These are phyloP conservation scores for Delphinapterus leucas DNA, from an alignment of 2,113 vertebrate genomes.

Conservation along the genomic window DNA sequence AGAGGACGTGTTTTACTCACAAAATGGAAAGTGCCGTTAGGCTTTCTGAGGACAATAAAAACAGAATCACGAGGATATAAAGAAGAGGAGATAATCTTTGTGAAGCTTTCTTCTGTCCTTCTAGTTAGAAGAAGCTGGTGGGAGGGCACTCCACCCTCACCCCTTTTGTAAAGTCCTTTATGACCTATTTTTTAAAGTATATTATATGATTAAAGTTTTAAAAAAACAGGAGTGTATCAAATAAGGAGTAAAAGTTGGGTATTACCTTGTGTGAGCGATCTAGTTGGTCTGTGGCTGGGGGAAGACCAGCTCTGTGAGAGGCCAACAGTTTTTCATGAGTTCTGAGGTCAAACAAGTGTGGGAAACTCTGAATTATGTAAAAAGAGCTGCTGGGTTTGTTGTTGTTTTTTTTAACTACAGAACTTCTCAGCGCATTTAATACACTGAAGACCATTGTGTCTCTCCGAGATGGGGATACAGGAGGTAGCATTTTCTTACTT, in stretches of 20 bases:
- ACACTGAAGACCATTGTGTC: neutral
- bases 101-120: neutral
- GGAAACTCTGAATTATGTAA: neutral
- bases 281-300: neutral
- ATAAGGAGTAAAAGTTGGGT: neutral
- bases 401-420: neutral
- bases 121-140: neutral
- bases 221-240: neutral
- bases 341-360: neutral
- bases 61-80: neutral
- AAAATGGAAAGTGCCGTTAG: conserved; percentile 1
- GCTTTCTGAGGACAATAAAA: conserved; percentile 4
- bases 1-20: neutral
- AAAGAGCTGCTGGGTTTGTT: neutral
- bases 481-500: neutral
- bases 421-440: conserved; percentile 22
- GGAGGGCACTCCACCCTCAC: neutral
- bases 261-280: neutral
- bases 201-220: neutral
- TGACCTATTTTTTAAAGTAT: neutral
- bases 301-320: neutral
- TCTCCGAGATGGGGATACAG: neutral
- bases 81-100: neutral
- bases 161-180: neutral
- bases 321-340: neutral